These are phyloP conservation scores for Monopis laevigella DNA, from an alignment of 2,888 invertebrate genomes.

Conservation along the genomic window DNA sequence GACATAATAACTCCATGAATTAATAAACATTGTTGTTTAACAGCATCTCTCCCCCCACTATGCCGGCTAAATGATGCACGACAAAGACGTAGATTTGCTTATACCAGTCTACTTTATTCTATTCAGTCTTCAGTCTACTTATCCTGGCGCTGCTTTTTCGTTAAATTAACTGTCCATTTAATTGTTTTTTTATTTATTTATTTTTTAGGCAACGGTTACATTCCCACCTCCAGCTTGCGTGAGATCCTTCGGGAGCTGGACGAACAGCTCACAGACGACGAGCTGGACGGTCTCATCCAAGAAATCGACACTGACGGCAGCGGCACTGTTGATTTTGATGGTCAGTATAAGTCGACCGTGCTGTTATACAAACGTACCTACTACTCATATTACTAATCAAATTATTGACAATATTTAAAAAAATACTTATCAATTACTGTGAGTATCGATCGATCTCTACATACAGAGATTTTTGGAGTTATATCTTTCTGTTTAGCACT, in stretches of 20 bases:
- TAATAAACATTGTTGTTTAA: too few species aligned
- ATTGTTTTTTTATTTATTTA: not conserved
- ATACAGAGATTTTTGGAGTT: not conserved
- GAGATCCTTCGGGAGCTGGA: constrained; percentile 96
- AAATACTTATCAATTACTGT: not conserved
- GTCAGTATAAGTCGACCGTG: constrained; percentile 63
- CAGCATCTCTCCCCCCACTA: too few species aligned
- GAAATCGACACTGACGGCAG: constrained; percentile 99
- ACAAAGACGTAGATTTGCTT: too few species aligned
- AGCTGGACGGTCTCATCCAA: constrained; percentile 96
- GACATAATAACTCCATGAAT: too few species aligned
- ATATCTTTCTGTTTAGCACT: too few species aligned
- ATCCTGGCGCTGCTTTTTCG: too few species aligned
- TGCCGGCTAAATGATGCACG: too few species aligned
- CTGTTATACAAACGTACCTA: not conserved
- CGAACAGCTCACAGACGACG: constrained; percentile 93
- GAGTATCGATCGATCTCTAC: not conserved
- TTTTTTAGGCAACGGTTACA: constrained; percentile 82
- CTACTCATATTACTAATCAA: not conserved
- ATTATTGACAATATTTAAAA: not conserved
- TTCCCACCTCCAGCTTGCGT: constrained; percentile 90
- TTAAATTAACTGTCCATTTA: not conserved
- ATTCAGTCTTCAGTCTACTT: too few species aligned
- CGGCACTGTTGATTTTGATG: constrained; percentile 99
- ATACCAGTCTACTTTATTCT: too few species aligned